Evolutionary conservation across 2,797 vertebrate genomes (phyloP).

Genomic region (Tragopan temminckii): DNA sequence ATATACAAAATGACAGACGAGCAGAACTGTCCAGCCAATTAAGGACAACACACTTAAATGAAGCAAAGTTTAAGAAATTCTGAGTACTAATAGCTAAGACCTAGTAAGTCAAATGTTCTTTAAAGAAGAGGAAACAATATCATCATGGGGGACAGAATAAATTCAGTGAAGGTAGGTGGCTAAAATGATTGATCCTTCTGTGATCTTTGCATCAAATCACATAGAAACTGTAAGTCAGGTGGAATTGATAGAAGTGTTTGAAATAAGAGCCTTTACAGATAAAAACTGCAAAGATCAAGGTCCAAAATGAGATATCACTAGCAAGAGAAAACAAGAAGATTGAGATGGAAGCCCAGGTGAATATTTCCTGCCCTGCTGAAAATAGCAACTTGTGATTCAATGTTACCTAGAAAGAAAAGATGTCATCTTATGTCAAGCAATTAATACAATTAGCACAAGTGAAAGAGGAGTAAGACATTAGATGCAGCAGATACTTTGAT

Average conservation of each 20-base stretch:
- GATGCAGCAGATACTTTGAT: neutral
- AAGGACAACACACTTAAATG: neutral
- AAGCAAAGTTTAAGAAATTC: neutral
- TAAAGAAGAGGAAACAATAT: neutral
- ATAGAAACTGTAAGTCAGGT: neutral
- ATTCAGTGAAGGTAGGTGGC: fast-evolving
- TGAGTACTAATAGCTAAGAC: neutral
- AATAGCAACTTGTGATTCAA: fast-evolving
- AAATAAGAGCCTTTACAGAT: neutral
- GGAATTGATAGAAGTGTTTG: neutral
- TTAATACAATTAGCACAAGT: neutral
- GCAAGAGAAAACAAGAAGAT: neutral
- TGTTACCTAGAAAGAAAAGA: neutral
- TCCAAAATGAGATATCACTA: neutral
- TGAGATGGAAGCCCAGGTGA: neutral
- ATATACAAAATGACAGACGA: neutral
- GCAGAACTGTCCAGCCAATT: neutral
- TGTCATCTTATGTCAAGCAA: neutral
- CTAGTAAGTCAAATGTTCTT: neutral
- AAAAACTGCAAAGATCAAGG: neutral
- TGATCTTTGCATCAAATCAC: neutral
- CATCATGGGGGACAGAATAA: neutral
- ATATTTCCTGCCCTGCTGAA: neutral
- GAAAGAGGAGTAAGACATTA: neutral
- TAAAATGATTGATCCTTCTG: neutral